These are phyloP conservation scores for Chrysemys picta DNA, from an alignment of 2,113 vertebrate species.

Conservation along the genomic window DNA sequence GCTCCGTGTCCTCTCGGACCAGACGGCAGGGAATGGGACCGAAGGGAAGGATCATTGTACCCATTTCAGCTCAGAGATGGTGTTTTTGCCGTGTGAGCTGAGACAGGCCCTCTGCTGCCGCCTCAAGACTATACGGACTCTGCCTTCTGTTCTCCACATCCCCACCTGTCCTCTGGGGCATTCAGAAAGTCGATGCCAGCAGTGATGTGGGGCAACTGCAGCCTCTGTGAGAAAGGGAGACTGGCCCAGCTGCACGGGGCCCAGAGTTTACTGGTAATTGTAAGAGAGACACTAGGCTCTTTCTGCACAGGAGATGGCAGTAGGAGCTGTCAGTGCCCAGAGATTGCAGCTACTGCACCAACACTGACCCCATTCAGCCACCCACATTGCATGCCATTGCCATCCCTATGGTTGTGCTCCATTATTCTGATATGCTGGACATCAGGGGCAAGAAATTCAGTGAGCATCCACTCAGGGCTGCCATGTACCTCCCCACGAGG, in stretches of 20 bases:
- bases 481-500: neutral
- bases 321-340: neutral
- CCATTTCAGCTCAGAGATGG: slow-evolving; percentile 28
- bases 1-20: slow-evolving; percentile 16
- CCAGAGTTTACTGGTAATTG: slow-evolving; percentile 47
- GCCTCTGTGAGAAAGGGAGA: slow-evolving; percentile 37
- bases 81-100: slow-evolving; percentile 51
- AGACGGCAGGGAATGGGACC: neutral
- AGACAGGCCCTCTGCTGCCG: too few species aligned
- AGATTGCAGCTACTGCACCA: neutral
- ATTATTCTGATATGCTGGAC: slow-evolving; percentile 39
- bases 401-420: slow-evolving; percentile 46
- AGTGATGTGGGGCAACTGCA: slow-evolving; percentile 56
- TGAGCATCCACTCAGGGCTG: neutral
- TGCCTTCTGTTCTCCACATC: neutral
- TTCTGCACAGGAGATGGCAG: neutral
- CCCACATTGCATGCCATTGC: neutral
- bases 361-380: neutral
- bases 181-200: neutral
- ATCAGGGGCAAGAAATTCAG: slow-evolving; percentile 19
- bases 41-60: slow-evolving; percentile 30
- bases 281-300: neutral
- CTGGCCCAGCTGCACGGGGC: slow-evolving; percentile 50
- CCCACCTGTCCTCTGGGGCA: neutral
- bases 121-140: neutral